Percentiles rank a stretch among this genome's conserved stretches.
These are phyloP conservation scores for Thalassoma bifasciatum DNA, from an alignment of 2,113 vertebrate species.

Conservation along the genomic window DNA sequence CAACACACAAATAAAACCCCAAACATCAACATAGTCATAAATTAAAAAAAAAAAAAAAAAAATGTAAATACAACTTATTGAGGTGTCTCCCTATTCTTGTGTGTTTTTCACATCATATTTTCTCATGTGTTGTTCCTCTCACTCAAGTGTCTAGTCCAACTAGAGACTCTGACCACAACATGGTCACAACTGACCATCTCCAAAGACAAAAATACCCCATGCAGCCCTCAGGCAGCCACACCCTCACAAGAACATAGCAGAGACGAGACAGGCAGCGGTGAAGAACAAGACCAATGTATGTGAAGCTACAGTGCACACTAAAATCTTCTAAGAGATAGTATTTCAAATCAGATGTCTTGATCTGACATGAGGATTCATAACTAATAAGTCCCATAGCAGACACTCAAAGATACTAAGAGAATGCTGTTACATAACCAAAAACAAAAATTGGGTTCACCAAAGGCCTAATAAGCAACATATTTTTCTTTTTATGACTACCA, in stretches of 20 bases:
- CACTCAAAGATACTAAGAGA: constrained; percentile 11
- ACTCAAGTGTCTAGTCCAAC: constrained; percentile 36
- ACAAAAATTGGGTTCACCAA: constrained; percentile 8
- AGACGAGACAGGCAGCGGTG: constrained; percentile 32
- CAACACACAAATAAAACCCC: background rate
- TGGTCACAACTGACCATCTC: constrained; percentile 52
- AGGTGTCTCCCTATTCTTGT: background rate
- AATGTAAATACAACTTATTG: background rate
- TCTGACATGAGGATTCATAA: background rate
- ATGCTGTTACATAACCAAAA: constrained; percentile 43
- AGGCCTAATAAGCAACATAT: background rate
- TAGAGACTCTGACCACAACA: constrained; percentile 51
- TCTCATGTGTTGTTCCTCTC: background rate
- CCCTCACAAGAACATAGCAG: constrained; percentile 56
- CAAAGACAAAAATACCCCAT: constrained; percentile 60
- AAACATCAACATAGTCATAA: background rate
- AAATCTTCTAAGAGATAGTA: background rate
- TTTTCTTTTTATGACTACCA: constrained; percentile 34
- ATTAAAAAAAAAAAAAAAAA: background rate
- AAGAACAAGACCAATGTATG: constrained; percentile 20
- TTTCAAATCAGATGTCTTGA: background rate
- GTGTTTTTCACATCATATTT: background rate
- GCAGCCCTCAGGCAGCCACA: constrained; percentile 44
- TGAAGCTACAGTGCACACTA: background rate
- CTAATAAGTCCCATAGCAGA: background rate